Base-by-base conservation (phyloP, 1,140 invertebrate genomes). In the Spodoptera litura region DNA sequence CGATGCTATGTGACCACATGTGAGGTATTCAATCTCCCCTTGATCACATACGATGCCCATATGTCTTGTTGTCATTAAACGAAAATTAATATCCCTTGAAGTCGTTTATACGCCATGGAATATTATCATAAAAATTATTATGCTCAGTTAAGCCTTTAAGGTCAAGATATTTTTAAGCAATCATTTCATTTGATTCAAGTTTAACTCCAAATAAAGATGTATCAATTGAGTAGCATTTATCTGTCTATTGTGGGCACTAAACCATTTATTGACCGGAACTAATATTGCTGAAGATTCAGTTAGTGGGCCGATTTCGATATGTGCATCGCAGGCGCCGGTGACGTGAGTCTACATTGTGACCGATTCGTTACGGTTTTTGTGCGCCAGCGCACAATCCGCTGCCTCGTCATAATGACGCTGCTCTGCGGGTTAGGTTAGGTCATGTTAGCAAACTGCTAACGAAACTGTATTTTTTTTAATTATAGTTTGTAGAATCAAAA, bases 291-390 rank as follows among this genome's bases (percentile, higher is more conserved):
- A 73, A 73, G 71, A 20, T 58, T 58, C 56, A n/a, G 15, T 78
- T 74, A 76, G 64, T 79, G 20, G 52, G 78, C 75, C 76, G 76
- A 78, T 64, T 20, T 73, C 20, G 71, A 73, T 78, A 81, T 79
- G 82, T 78, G 70, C 78, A 59, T 68, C 78, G 78, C 79, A 58
- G 72, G 72, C 78, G 84, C 79, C 82, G 25, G 78, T 79, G 53
- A 59, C 66, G 79, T 52, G 61, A 68, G 73, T 76, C 68, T 58
- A 71, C 84, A 81, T 89, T 91, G 85, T 88, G 84, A 64, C 62
- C 82, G 84, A 92, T 92, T 90, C 83, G 89, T 81, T 83, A 88
- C 83, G 89, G 86, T 91, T 92, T 92, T 92, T 92, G 83, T 88
- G 81, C 83, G 78, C 80, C 71, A 82, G 82, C 84, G 85, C 87